Evolutionary conservation across 2,888 invertebrate genomes (phyloP), one percentile per base, ranked within the genome.

Genomic region (Heliconius aoede): DNA sequence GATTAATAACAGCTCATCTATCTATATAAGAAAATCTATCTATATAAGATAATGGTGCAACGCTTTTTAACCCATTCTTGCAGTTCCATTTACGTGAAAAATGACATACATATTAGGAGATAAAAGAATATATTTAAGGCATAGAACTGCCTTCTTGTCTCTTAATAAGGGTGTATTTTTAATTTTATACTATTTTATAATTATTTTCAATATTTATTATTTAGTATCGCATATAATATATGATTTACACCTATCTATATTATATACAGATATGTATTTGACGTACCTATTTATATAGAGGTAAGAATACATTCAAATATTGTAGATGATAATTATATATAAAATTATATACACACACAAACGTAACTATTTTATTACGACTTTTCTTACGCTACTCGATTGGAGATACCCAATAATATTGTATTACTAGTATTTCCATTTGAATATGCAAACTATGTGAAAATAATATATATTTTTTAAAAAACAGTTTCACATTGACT

Each of bases 401-500:
- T n/a, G 84, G 85, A 73, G 82, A 84, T 46, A 46, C 83, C 85
- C 72, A 73, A 72, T 67, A 72, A 77, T 46, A 46, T 84, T 83
- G 82, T 81, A 78, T 78, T 73, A 51, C n/a, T 81, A 78, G 78
- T 79, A 81, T 82, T 86, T 85, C 83, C 83, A 83, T 84, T 84
- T 79, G 77, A 77, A 80, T 77, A 78, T 72, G 81, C 82, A 83
- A 81, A 82, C 82, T 81, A 82, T 82, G 81, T 78, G 78, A 79
- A 78, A 79, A 74, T 61, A 72, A 75, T 75, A 81, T 74, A 8
- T 83, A 82, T 82, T 79, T 81, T 2, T 18, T 40, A 40, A 78
- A 82, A 80, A 79, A 81, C 82, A 26, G 11, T 40, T 77, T 79
- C 67, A 77, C 71, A 79, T 24, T 72, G 51, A 79, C 72, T 62